These are phyloP conservation scores for Ophioderma brevispina DNA, from an alignment of 35 echinoderm and acorn worm genomes.

Conservation along the genomic window DNA sequence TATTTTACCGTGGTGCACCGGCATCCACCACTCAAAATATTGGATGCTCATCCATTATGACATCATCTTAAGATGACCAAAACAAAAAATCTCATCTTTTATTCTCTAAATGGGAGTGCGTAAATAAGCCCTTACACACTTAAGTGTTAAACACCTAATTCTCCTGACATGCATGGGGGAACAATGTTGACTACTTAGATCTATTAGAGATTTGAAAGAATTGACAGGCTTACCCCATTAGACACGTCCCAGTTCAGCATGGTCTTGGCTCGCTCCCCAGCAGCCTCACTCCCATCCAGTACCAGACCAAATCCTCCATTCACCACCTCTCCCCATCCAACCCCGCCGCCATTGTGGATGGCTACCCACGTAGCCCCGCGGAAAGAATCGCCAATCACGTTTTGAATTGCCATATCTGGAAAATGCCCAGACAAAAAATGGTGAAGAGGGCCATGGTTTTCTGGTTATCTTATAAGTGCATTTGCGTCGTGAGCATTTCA, in stretches of 20 bases:
- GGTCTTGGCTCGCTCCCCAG: slow-evolving; percentile 65
- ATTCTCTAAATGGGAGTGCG: not conserved
- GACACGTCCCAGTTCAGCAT: slow-evolving; percentile 99
- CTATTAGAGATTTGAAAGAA: not conserved
- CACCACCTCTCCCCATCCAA: slow-evolving; percentile 96
- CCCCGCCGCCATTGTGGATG: slow-evolving; percentile 94
- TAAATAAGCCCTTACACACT: no score
- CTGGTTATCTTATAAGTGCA: no score
- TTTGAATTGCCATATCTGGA: slow-evolving; percentile 98
- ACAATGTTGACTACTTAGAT: not conserved
- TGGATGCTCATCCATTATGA: no score
- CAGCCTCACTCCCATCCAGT: slow-evolving; percentile 76
- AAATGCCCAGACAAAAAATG: no score
- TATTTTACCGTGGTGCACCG: no score
- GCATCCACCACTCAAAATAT: no score
- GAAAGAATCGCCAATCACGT: slow-evolving; percentile 98
- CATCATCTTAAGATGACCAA: no score
- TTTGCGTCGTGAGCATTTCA: no score
- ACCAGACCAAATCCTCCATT: slow-evolving; percentile 98
- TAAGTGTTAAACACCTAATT: not conserved
- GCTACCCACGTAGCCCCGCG: slow-evolving; percentile 98
- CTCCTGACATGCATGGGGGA: not conserved
- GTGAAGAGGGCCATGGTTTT: no score
- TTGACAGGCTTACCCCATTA: slow-evolving; percentile 83
- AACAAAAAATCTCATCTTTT: no score